Percentiles rank a stretch among this genome's conserved stretches.
phyloP scores from a whole-genome alignment of 1,140 invertebrate species.

The Goniozus legneri region DNA sequence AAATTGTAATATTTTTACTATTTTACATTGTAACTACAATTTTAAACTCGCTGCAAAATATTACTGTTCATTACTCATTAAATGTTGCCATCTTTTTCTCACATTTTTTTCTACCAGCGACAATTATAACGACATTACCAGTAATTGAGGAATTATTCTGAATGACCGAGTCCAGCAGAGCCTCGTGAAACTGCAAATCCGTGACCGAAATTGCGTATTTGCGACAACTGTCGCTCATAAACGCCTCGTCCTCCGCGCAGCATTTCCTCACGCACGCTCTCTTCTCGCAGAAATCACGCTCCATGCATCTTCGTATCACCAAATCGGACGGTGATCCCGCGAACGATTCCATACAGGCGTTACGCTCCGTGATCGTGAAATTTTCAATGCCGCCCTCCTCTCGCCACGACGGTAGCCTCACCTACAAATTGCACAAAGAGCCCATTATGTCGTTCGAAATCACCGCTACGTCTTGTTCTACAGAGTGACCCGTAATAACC shows the following conservation, averaged over 20 bases:
- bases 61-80: too few species aligned
- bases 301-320: slow-evolving; percentile 16
- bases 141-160: neutral
- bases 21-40: too few species aligned
- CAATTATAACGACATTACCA: neutral
- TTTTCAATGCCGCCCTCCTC: neutral
- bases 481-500: too few species aligned
- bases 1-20: too few species aligned
- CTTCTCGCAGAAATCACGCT: slow-evolving; percentile 11
- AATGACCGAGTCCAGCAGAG: neutral
- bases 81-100: neutral
- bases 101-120: neutral
- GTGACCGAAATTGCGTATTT: neutral
- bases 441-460: too few species aligned
- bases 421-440: slow-evolving; percentile 15
- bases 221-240: neutral
- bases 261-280: slow-evolving; percentile 31
- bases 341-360: slow-evolving; percentile 19
- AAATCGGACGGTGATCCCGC: slow-evolving; percentile 1
- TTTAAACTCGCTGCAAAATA: too few species aligned
- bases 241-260: slow-evolving; percentile 17
- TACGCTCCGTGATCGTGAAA: slow-evolving; percentile 7
- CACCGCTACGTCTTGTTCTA: too few species aligned
- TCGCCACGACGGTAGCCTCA: neutral
- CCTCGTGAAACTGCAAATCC: slow-evolving; percentile 1